A percentile compares a stretch with the other conserved stretches of the same genome.
phyloP scores from a whole-genome alignment of 2,797 vertebrate species.

The Tachyglossus aculeatus region DNA sequence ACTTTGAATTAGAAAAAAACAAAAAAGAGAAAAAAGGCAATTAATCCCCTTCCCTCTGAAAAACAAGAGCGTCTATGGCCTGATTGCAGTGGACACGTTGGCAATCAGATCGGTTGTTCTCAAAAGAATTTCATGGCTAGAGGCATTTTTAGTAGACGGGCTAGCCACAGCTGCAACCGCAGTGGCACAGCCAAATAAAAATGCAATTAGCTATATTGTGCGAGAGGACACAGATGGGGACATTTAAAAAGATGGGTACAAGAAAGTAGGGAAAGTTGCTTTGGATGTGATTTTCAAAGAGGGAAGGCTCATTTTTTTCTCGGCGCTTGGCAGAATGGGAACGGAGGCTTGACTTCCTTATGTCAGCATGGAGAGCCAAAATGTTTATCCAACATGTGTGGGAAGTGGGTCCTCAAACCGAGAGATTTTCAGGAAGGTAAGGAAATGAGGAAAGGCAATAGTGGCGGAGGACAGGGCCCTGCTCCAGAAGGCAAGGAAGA shows the following conservation, averaged over 20 bases:
- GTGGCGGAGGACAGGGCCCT: no score
- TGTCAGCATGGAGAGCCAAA: neutral
- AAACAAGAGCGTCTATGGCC: neutral
- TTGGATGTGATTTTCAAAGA: conserved; percentile 10
- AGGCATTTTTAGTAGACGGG: conserved; percentile 26
- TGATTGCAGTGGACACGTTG: neutral
- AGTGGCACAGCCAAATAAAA: conserved; percentile 26
- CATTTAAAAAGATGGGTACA: conserved; percentile 26
- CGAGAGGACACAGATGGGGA: conserved; percentile 29
- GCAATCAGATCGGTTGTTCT: neutral
- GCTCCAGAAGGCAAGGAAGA: no score
- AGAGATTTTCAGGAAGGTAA: neutral
- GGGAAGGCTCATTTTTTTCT: neutral
- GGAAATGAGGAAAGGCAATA: neutral
- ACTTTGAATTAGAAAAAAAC: no score
- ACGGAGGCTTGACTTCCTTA: neutral
- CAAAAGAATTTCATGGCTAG: neutral
- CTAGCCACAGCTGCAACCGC: conserved; percentile 20
- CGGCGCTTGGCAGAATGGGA: neutral
- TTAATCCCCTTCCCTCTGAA: neutral
- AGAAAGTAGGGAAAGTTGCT: conserved; percentile 32
- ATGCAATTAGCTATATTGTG: conserved; percentile 42
- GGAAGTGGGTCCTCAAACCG: neutral
- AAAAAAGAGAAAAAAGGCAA: neutral
- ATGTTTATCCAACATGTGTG: neutral